These are phyloP conservation scores for Rattus rattus DNA, from an alignment of 2,113 vertebrate genomes.

Conservation along the genomic window DNA sequence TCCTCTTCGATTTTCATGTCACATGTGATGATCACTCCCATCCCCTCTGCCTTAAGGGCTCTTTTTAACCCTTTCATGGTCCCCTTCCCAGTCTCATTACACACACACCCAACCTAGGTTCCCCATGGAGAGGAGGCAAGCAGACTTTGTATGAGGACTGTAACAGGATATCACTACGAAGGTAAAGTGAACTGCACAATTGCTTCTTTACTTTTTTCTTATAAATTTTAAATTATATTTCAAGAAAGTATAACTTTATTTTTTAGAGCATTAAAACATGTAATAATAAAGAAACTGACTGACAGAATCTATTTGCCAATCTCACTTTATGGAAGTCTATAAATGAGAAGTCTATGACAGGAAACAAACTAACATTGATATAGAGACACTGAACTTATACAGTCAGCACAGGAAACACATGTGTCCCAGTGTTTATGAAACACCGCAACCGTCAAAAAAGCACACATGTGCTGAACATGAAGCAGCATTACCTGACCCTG, in stretches of 20 bases:
- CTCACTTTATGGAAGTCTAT: constrained; percentile 24
- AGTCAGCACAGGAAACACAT: constrained; percentile 27
- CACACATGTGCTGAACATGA: not conserved
- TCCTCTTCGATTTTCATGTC: not conserved
- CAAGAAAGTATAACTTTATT: too few relatives aligned
- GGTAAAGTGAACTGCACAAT: not conserved
- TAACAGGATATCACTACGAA: constrained; percentile 52
- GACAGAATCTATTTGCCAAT: constrained; percentile 37
- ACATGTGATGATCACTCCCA: not conserved
- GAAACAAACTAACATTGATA: too few relatives aligned
- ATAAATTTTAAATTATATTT: constrained; percentile 49
- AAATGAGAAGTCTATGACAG: constrained; percentile 44
- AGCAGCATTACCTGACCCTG: too few relatives aligned
- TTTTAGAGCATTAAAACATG: constrained; percentile 48
- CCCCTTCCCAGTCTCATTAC: too few relatives aligned
- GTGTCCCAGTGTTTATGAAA: not conserved
- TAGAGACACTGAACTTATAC: too few relatives aligned
- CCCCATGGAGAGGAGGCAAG: not conserved
- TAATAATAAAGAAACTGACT: constrained; percentile 39
- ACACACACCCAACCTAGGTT: too few relatives aligned
- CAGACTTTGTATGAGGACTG: not conserved
- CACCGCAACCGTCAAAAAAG: not conserved
- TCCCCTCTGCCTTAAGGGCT: too few relatives aligned
- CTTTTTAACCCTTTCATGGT: too few relatives aligned
- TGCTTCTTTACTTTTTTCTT: constrained; percentile 48